Percentiles rank a stretch among this genome's conserved stretches.
Evolutionary conservation across 2,888 invertebrate species (phyloP).

Genomic region (Trissonchulus latispiculum): DNA sequence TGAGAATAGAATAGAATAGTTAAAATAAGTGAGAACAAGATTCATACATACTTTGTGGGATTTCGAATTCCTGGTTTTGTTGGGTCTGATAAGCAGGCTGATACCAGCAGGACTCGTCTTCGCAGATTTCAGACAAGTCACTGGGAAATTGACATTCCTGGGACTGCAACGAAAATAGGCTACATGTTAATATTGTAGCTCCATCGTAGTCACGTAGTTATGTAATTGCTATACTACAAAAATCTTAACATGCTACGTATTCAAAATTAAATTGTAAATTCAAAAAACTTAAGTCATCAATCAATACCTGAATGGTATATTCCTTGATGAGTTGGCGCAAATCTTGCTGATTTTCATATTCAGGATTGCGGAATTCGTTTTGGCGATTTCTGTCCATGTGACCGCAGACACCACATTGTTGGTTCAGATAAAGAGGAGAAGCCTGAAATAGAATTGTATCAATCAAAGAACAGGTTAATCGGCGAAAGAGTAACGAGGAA

Average conservation of each 20-base stretch:
- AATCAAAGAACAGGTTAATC: too few relatives aligned
- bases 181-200: too few relatives aligned
- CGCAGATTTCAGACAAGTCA: constrained; percentile 4
- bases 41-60: neutral
- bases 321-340: constrained; percentile 12
- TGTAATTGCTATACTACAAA: too few relatives aligned
- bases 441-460: constrained; percentile 23
- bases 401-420: constrained; percentile 40
- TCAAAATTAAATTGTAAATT: too few relatives aligned
- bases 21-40: too few relatives aligned
- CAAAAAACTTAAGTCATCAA: too few relatives aligned
- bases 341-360: neutral
- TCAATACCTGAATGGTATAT: constrained; percentile 15
- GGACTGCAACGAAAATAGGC: neutral
- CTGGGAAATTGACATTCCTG: neutral
- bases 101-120: neutral
- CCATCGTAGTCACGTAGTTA: too few relatives aligned
- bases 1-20: too few relatives aligned
- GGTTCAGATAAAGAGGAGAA: constrained; percentile 31
- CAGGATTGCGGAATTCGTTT: constrained; percentile 34
- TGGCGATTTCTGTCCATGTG: constrained; percentile 34
- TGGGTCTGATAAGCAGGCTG: neutral
- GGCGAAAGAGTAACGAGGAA: too few relatives aligned
- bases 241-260: too few relatives aligned
- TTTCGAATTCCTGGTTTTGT: neutral